Evolutionary conservation across 2,888 invertebrate species (phyloP), one percentile per base, ranked within the genome.

Genomic region (Agrilus mali): DNA sequence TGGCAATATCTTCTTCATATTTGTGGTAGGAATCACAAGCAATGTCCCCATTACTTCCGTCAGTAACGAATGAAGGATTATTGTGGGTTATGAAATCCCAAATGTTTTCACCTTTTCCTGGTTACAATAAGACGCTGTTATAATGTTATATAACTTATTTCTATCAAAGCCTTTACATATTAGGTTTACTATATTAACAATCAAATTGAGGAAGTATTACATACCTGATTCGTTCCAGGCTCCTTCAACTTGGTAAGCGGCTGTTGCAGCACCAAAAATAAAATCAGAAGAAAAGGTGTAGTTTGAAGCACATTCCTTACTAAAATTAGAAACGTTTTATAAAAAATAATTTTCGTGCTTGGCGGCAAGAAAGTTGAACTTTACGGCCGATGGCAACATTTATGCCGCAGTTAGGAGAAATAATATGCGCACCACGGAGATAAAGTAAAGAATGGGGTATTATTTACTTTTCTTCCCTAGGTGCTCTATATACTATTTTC

Each of bases 21-120:
- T 65, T 70, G 60, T 80, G 74, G 60, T 81, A 83, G 32, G 80
- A 79, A 58, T 82, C 78, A 44, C 76, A 75, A 0, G 82, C 75
- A 0, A 77, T 62, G 55, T 82, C 78, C 0, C 73, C 81, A 35
- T 71, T 78, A 13, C 64, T 60, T 35, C 67, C 65, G 55, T 79
- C 74, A 40, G 60, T 63, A 2, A 80, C 67, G 1, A 67, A 55
- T 1, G 74, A 69, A 0, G 73, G 70, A 37, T 68, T 54, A 4
- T 33, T 46, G 51, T 78, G 78, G 1, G 75, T 72, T 53, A 78
- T 75, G 8, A 67, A 68, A 60, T 84, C 83, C 83, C 82, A 82
- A n/a, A 78, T 75, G 53, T 71, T 76, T 51, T 72, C 73, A 4
- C 75, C 72, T 66, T 76, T 77, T 10, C 73, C 78, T 75, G n/a